Evolutionary conservation across 2,113 vertebrate species (phyloP), one percentile per base, ranked within the genome.

Genomic region (Odontophorus gujanensis): DNA sequence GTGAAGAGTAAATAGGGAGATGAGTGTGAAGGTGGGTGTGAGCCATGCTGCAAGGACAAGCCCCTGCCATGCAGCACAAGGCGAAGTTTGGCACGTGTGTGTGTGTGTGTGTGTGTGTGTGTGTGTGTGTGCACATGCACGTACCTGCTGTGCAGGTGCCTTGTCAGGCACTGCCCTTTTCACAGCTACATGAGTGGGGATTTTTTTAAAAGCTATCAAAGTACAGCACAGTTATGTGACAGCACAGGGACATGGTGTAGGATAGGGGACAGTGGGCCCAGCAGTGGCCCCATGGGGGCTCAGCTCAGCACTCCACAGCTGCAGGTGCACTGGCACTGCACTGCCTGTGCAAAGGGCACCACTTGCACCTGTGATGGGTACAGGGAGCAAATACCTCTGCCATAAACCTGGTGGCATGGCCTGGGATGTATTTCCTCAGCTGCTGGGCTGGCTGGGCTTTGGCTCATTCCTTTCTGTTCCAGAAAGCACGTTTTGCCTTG

Each of bases 301-400:
- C 51, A 28, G 50, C 50, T 51, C 50, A 8, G 48, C 48, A 26
- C 25, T 53, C 26, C 26, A 63, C 75, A 40, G 32, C 40, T 40
- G 69, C 75, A 40, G 32, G 11, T 40, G 69, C 45, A 15, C 40
- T 36, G 58, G 1, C 38, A 24, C 36, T 17, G 65, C 7, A 1
- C 69, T 15, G 16, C 3, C 2, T 2, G 19, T 15, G 57, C 73
- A 9, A 63, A 48, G 28, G 38, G 26, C 38, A 53, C 24, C 0
- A 1, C 38, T 5, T 66, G 45, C 74, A n/a, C 0, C 0, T 24
- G 7, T 2, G 28, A 45, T 59, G 48, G 16, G 6, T 4, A 6
- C 45, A 76, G 38, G 13, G 38, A 74, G 32, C 26, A 75, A 77
- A 85, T 36, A n/a, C 11, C 72, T 24, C 7, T 14, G 57, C 65